phyloP scores from a whole-genome alignment of 1,140 invertebrate genomes.

The Drosophila watanabei region DNA sequence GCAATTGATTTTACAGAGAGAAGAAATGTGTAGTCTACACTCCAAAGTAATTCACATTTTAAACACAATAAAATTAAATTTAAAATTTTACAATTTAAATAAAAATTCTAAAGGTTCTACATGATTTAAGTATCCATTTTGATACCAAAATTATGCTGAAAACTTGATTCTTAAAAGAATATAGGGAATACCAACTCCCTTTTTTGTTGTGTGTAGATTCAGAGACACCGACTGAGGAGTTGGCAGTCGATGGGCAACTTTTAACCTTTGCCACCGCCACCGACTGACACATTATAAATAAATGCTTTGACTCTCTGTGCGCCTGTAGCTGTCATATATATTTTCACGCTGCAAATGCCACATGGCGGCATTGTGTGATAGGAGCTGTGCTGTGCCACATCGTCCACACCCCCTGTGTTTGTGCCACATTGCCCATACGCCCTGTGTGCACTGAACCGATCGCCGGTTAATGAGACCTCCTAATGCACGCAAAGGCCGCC shows the following conservation, averaged over 20 bases:
- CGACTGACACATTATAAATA: conserved; percentile 57
- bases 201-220: not conserved
- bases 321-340: conserved; percentile 46
- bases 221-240: not conserved
- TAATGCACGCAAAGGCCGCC: conserved; percentile 58
- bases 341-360: conserved; percentile 41
- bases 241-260: conserved; percentile 71
- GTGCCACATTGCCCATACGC: conserved; percentile 52
- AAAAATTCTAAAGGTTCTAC: too few species aligned
- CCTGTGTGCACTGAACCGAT: conserved; percentile 29
- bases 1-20: conserved; percentile 57
- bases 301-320: conserved; percentile 48
- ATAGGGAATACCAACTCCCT: too few species aligned
- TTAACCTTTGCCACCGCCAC: conserved; percentile 65
- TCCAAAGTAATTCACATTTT: too few species aligned
- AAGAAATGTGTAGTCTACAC: not conserved
- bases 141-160: not conserved
- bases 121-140: too few species aligned
- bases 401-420: conserved; percentile 44
- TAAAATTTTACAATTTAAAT: too few species aligned
- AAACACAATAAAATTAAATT: too few species aligned
- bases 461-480: conserved; percentile 42
- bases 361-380: conserved; percentile 7
- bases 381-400: conserved; percentile 5
- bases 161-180: not conserved